These are phyloP conservation scores for Caerostris darwini DNA, from an alignment of 1,140 invertebrate genomes.

Conservation along the genomic window DNA sequence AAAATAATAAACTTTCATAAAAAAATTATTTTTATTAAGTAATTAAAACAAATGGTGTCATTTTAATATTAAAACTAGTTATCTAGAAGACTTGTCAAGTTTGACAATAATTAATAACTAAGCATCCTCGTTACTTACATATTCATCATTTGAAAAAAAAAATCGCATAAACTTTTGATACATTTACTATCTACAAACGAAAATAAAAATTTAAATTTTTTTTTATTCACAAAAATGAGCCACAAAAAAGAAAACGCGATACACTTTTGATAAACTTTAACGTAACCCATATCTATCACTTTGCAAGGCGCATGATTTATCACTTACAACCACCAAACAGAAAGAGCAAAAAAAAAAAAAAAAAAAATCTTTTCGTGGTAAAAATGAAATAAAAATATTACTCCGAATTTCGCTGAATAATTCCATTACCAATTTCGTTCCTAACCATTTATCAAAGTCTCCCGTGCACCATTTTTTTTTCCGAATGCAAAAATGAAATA, in stretches of 20 bases:
- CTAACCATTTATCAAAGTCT: constrained; percentile 60
- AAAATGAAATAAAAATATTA: constrained; percentile 31
- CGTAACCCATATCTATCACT: background rate
- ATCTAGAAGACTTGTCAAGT: too few species aligned
- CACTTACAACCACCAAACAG: background rate
- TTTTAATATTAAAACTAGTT: too few species aligned
- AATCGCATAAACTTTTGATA: too few species aligned
- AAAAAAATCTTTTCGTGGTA: background rate
- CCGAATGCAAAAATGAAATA: constrained; percentile 37
- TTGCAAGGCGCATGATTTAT: constrained; percentile 8
- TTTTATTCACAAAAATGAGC: too few species aligned
- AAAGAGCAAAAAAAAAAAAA: background rate
- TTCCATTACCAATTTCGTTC: constrained; percentile 46
- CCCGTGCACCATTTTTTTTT: background rate
- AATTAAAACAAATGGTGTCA: too few species aligned
- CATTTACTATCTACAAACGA: too few species aligned
- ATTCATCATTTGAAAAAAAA: too few species aligned
- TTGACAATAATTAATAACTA: too few species aligned
- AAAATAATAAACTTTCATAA: too few species aligned
- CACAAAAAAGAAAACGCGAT: background rate
- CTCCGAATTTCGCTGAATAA: background rate
- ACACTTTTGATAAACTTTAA: background rate
- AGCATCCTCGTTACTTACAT: too few species aligned
- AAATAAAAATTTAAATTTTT: too few species aligned
- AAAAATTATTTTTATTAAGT: too few species aligned